Evolutionary conservation across 2,797 vertebrate species (phyloP).

Genomic region (Bryconaethiops microstoma): DNA sequence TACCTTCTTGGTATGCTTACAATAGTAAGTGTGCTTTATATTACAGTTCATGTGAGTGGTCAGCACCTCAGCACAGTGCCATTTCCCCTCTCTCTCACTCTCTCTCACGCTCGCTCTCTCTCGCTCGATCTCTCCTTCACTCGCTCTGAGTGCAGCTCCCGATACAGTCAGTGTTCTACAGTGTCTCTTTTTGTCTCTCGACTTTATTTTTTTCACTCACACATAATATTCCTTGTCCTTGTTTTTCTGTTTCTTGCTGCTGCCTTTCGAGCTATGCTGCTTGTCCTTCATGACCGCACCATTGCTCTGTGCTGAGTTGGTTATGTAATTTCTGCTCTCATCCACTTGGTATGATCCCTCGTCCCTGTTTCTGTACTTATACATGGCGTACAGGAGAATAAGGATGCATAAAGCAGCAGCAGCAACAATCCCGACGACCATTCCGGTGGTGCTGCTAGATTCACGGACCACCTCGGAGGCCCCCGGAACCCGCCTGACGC

Average conservation of each 20-base stretch:
- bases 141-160: constrained; percentile 55
- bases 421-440: constrained; percentile 99
- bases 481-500: constrained; percentile 98
- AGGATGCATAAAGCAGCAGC: constrained; percentile 99
- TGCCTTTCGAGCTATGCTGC: constrained; percentile 91
- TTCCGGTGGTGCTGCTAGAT: constrained; percentile 99
- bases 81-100: constrained; percentile 58
- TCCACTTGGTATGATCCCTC: constrained; percentile 99
- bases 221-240: constrained; percentile 99
- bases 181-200: constrained; percentile 42
- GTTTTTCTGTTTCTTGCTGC: constrained; percentile 98
- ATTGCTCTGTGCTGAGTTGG: constrained; percentile 99
- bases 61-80: constrained; percentile 83
- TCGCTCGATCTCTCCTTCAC: constrained; percentile 58
- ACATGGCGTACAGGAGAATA: constrained; percentile 99
- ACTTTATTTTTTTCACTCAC: constrained; percentile 71
- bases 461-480: constrained; percentile 99
- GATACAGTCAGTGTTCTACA: constrained; percentile 23
- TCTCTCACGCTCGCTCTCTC: constrained; percentile 67
- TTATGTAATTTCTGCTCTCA: constrained; percentile 99
- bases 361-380: constrained; percentile 99
- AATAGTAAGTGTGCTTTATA: constrained; percentile 94
- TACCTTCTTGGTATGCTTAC: constrained; percentile 80
- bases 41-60: constrained; percentile 87
- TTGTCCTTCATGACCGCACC: constrained; percentile 97